Percentiles rank a stretch among this genome's conserved stretches.
Conservation (phyloP, 37 sponge, comb jelly and placozoan genomes). For the Spongia lamella region DNA sequence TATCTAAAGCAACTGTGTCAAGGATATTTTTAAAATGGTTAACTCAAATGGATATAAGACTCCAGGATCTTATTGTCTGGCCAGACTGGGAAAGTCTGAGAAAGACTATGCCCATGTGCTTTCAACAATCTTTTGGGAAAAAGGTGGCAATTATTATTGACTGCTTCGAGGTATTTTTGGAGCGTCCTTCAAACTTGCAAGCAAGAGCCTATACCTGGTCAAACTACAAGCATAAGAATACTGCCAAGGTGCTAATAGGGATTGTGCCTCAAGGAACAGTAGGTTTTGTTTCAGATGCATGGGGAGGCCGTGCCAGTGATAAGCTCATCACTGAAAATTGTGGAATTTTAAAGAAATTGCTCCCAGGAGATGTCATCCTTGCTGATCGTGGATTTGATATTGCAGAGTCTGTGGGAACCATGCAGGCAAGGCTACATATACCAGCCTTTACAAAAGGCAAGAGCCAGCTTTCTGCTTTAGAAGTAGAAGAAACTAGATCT, state of each 20-base stretch:
- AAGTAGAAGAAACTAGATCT: conserved; percentile 55
- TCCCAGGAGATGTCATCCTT: conserved; percentile 70
- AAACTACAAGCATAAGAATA: too few relatives aligned
- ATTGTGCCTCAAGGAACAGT: conserved; percentile 73
- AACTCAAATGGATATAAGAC: conserved; percentile 7
- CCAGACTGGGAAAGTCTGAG: conserved; percentile 51
- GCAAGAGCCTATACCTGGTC: too few relatives aligned
- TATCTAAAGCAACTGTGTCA: conserved; percentile 38
- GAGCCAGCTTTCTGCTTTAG: conserved; percentile 39
- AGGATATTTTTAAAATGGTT: conserved; percentile 37
- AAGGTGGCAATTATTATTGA: too few relatives aligned
- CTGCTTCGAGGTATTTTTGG: conserved; percentile 74
- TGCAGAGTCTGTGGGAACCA: too few relatives aligned
- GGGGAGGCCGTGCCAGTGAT: conserved; percentile 73
- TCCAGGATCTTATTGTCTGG: conserved; percentile 56
- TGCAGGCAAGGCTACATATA: conserved; percentile 45
- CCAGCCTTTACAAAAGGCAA: conserved; percentile 79
- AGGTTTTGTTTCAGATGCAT: too few relatives aligned
- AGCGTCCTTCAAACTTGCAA: conserved; percentile 47
- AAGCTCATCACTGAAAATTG: conserved; percentile 69
- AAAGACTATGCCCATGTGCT: conserved; percentile 59
- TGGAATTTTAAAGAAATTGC: conserved; percentile 46
- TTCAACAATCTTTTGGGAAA: conserved; percentile 40
- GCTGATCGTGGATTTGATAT: conserved; percentile 80
- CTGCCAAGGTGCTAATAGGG: conserved; percentile 62